Evolutionary conservation across 2,797 vertebrate genomes (phyloP), one percentile per base, ranked within the genome.

Genomic region (Pempheris klunzingeri): DNA sequence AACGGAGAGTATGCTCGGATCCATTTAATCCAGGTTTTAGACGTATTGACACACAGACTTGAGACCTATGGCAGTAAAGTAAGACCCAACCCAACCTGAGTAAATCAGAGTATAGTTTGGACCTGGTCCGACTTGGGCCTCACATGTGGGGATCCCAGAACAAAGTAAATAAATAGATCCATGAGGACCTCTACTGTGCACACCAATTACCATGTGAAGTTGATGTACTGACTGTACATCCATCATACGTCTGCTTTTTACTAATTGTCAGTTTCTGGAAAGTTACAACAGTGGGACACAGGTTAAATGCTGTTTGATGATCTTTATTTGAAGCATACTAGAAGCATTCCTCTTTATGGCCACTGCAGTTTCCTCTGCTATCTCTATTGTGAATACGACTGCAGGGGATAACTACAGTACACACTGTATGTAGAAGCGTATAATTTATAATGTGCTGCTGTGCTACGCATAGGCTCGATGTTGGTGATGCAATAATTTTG

Each of bases 401-500:
- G 60, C 22, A 7, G 20, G 44, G 53, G 7, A 62, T 68, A 34
- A 64, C 26, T 47, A 54, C 13, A 66, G 52, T n/a, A 44, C 24
- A 57, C 43, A 52, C 44, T 66, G 46, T 62, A 32, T 74, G 49
- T 54, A 57, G 18, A 67, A 47, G 54, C n/a, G 24, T 26, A 59
- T 71, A 7, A 70, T 87, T 84, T 79, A 62, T 65, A 76, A 69
- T 60, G 52, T 49, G 24, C 46, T 18, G 30, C 73, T 70, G 54
- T 76, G 58, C 78, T 57, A 32, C 75, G 60, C 17, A 52, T 39
- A 53, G 69, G 53, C 73, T 78, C 74, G 71, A 89, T 69, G 63
- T 47, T 55, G 71, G 79, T 90, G 91, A 91, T 90, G 91, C 76
- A 92, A 91, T 63, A 73, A 77, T 85, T 80, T 82, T 84, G 85